Base-by-base conservation (phyloP, 2,888 invertebrate species). In the Kryphioiulus occultus region DNA sequence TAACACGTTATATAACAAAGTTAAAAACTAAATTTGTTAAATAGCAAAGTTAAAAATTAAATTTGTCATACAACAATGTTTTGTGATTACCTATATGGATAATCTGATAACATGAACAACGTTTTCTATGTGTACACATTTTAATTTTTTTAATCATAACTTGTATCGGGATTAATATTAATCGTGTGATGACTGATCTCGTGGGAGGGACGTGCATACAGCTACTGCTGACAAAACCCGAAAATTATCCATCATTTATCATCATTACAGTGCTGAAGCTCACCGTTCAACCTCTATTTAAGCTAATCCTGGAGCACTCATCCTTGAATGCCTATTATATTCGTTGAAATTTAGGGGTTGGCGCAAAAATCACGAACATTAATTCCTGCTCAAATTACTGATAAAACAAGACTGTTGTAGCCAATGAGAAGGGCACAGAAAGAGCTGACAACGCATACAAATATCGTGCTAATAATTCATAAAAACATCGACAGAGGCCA, bases 301-400 rank as follows among this genome's bases (percentile, higher is more conserved):
- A 68, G 68, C 22, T 68, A 26, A 68, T 68, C 68, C 68, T 68
- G 10, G 22, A 68, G 68, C 68, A 68, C 68, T 68, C 68, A 68
- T 68, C 68, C 68, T 68, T 26, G 68, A 68, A 68, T 68, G 68
- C 22, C n/a, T 12, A 68, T 26, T 3, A 39, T 59, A 10, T 22
- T 7, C 22, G 26, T 22, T 12, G 22, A 26, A 68, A n/a, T 59
- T 59, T 59, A n/a, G n/a, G n/a, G n/a, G 7, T 59, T 59, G 26
- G 22, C 26, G n/a, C n/a, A 19, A 26, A 59, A 59, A 59, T 59
- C 53, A 47, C 2, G n/a, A n/a, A 59, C 53, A 59, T n/a, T 59
- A 5, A 59, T 59, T 59, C 53, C 19, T n/a, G 26, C 26, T 68
- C 68, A 68, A 68, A 68, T 68, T 22, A 68, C 68, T 39, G 22